Conservation (phyloP, 2,113 vertebrate species). For the Gracilinanus agilis region DNA sequence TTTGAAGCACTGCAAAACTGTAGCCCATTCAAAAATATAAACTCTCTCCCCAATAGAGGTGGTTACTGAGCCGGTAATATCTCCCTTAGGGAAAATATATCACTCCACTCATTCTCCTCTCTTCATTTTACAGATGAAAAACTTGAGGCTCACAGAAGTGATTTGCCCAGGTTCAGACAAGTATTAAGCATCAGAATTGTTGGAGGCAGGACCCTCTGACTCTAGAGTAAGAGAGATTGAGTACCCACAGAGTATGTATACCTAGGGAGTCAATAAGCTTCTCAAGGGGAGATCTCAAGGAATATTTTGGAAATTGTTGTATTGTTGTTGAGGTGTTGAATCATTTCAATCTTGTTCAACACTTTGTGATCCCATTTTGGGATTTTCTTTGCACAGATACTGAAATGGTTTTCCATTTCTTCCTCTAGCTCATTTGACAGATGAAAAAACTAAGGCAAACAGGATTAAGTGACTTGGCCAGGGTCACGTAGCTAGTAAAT, state of each 20-base stretch:
- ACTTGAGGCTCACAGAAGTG: not conserved
- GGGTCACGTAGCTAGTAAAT: no score
- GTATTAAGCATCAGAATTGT: not conserved
- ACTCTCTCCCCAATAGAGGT: not conserved
- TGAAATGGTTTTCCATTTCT: no score
- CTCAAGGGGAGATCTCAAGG: not conserved
- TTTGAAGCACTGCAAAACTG: not conserved
- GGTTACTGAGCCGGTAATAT: not conserved
- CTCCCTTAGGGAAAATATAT: not conserved
- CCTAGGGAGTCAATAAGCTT: not conserved
- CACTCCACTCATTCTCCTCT: not conserved
- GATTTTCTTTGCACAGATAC: no score
- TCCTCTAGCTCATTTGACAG: no score
- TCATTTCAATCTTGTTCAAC: no score
- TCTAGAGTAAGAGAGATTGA: not conserved
- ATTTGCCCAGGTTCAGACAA: not conserved
- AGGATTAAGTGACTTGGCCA: no score
- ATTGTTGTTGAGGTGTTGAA: not conserved
- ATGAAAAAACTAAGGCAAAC: no score
- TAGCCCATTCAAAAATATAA: not conserved
- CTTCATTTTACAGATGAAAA: not conserved
- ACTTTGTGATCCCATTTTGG: no score
- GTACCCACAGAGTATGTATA: not conserved
- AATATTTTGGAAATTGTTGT: not conserved
- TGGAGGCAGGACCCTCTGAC: not conserved